Percentiles rank a stretch among this genome's conserved stretches.
Conservation (phyloP, 2,888 invertebrate genomes). For the Pantelozetes paolii region DNA sequence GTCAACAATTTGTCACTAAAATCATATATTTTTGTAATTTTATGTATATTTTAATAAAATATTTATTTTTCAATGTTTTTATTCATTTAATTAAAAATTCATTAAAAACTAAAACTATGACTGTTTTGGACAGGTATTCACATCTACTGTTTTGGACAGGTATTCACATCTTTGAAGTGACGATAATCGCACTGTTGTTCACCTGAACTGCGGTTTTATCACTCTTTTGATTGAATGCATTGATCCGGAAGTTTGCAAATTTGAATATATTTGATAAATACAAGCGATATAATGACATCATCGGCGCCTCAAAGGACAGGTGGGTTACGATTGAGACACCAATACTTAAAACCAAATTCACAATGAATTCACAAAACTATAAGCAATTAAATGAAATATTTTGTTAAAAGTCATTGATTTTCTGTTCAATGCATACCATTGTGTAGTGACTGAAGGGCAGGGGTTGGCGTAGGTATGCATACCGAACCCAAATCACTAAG, state of each 20-base stretch:
- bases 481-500: slow-evolving; percentile 40
- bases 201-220: not conserved
- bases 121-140: too few relatives aligned
- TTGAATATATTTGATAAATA: slow-evolving; percentile 23
- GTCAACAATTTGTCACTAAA: too few relatives aligned
- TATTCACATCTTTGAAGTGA: not conserved
- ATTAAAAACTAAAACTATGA: too few relatives aligned
- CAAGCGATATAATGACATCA: slow-evolving; percentile 14
- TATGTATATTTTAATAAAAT: too few relatives aligned
- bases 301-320: slow-evolving; percentile 40
- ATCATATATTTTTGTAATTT: too few relatives aligned
- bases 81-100: too few relatives aligned
- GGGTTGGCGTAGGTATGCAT: slow-evolving; percentile 35
- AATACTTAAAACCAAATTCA: slow-evolving; percentile 37
- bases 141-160: too few relatives aligned
- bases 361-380: slow-evolving; percentile 43
- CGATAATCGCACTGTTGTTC: not conserved
- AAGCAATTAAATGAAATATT: not conserved
- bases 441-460: slow-evolving; percentile 42
- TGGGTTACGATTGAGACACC: slow-evolving; percentile 24
- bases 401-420: not conserved
- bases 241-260: slow-evolving; percentile 3
- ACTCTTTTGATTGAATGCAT: not conserved
- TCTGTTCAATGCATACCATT: slow-evolving; percentile 35
- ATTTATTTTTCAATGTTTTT: too few relatives aligned